These are phyloP conservation scores for Anarhynchus alexandrinus DNA, from an alignment of 2,113 vertebrate species.

Conservation along the genomic window DNA sequence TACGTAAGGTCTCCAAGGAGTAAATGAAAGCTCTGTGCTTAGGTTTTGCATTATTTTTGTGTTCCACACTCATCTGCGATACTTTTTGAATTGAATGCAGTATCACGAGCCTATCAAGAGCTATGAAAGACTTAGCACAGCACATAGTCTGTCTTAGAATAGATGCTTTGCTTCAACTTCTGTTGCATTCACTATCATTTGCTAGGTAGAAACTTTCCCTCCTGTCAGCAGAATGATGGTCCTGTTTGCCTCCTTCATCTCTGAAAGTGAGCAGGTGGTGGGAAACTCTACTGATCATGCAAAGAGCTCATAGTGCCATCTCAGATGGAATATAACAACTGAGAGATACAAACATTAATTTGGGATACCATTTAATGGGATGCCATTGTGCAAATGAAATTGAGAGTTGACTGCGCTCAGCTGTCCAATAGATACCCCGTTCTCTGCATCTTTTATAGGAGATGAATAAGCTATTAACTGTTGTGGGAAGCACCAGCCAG, in stretches of 20 bases:
- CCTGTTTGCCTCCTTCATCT: not conserved
- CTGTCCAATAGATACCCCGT: not conserved
- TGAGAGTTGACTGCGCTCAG: not conserved
- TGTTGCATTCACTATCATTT: not conserved
- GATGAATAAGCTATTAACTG: not conserved
- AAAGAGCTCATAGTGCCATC: not conserved
- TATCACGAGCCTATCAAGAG: not conserved
- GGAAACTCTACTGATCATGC: not conserved
- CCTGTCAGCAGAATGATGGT: not conserved
- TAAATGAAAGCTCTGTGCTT: not conserved
- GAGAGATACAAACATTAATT: not conserved
- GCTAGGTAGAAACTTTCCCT: not conserved
- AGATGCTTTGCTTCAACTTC: not conserved
- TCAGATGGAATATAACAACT: not conserved
- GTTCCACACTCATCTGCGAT: not conserved
- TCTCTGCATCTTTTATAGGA: not conserved
- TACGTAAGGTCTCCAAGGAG: not conserved
- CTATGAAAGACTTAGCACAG: not conserved
- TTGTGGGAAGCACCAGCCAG: not conserved
- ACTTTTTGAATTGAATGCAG: not conserved
- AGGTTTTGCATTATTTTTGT: not conserved
- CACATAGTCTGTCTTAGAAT: not conserved
- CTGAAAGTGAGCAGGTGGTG: not conserved
- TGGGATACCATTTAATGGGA: not conserved
- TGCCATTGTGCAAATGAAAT: slow-evolving; percentile 2